Percentiles rank a stretch among this genome's conserved stretches.
Conservation (phyloP, 1,140 invertebrate species). For the Neodiprion fabricii region DNA sequence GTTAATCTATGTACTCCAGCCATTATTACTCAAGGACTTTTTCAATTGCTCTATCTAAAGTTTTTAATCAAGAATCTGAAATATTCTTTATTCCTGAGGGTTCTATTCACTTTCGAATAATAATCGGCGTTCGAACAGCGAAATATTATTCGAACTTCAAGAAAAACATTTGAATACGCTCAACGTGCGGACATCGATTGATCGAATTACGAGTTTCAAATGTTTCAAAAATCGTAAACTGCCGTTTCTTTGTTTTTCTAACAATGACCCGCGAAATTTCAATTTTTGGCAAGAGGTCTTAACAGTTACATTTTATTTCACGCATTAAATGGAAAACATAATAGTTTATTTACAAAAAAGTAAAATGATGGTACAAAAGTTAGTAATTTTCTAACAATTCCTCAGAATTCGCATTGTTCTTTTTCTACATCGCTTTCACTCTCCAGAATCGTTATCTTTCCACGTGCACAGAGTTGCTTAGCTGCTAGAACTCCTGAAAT, state of each 20-base stretch:
- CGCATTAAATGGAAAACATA: not conserved
- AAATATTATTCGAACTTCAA: too few species aligned
- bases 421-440: not conserved
- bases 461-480: not conserved
- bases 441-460: too few species aligned
- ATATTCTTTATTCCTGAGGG: too few species aligned
- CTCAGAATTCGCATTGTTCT: not conserved
- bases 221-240: not conserved
- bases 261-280: too few species aligned
- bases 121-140: too few species aligned
- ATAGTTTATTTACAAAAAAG: not conserved
- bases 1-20: constrained; percentile 44
- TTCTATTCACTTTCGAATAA: too few species aligned
- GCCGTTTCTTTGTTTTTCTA: too few species aligned
- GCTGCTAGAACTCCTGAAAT: constrained; percentile 49
- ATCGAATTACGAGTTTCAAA: not conserved
- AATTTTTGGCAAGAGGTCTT: not conserved
- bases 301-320: not conserved
- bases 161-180: too few species aligned
- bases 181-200: too few species aligned
- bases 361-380: not conserved
- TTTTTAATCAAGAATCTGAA: not conserved
- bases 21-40: constrained; percentile 38
- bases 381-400: not conserved
- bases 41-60: not conserved